Conservation (phyloP, 2,888 invertebrate genomes). For the Kuschelorhynchus macadamiae region DNA sequence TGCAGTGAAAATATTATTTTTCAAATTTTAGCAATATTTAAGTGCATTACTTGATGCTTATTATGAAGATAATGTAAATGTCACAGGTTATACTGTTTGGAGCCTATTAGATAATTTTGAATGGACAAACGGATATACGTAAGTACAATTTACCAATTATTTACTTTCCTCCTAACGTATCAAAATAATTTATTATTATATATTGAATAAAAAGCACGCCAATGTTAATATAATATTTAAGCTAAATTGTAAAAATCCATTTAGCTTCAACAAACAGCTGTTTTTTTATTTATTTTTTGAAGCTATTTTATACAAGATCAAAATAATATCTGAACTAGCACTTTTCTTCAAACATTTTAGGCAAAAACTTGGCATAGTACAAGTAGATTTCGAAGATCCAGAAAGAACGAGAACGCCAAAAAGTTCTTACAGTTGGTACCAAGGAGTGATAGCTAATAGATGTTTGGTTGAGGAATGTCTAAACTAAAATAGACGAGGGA, state of each 20-base stretch:
- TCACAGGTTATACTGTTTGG: conserved; percentile 68
- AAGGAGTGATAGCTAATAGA: conserved; percentile 66
- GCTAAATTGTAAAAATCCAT: too few relatives aligned
- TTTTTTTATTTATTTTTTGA: too few relatives aligned
- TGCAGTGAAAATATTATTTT: too few relatives aligned
- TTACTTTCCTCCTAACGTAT: too few relatives aligned
- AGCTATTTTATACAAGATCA: too few relatives aligned
- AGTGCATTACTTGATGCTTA: conserved; percentile 64
- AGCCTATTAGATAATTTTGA: conserved; percentile 63
- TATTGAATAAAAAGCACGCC: too few relatives aligned
- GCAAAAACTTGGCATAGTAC: conserved; percentile 76
- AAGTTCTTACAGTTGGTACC: conserved; percentile 73
- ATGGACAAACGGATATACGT: conserved; percentile 69
- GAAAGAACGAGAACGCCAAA: conserved; percentile 74
- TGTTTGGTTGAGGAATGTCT: conserved; percentile 25
- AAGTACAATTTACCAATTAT: conserved; percentile 64
- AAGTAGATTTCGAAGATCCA: conserved; percentile 75
- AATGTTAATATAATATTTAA: too few relatives aligned
- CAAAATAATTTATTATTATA: too few relatives aligned
- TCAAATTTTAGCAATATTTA: conserved; percentile 69
- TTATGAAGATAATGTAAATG: conserved; percentile 64
- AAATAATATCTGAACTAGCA: background rate
- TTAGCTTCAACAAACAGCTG: too few relatives aligned
- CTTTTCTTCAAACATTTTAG: conserved; percentile 65
- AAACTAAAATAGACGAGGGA: background rate